Percentiles rank a stretch among this genome's conserved stretches.
These are phyloP conservation scores for Oenanthe oenanthe DNA, from an alignment of 2,113 vertebrate species.

Conservation along the genomic window DNA sequence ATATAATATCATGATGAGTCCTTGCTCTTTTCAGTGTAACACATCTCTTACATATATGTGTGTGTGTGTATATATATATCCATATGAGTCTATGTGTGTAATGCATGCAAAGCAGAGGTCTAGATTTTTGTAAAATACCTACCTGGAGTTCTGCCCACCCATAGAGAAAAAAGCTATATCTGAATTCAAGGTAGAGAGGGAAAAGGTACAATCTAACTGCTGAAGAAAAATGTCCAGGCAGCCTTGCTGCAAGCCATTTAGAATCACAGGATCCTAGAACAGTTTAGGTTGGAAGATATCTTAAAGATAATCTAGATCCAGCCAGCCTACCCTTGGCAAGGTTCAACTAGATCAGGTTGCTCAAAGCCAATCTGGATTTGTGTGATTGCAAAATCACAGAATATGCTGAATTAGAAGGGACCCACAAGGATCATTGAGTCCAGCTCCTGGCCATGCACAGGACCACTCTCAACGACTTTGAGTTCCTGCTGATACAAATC, in stretches of 20 bases:
- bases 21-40: not conserved
- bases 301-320: not conserved
- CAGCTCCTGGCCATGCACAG: not conserved
- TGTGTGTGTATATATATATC: not conserved
- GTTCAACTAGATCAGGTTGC: not conserved
- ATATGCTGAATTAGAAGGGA: not conserved
- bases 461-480: not conserved
- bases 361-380: not conserved
- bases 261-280: not conserved
- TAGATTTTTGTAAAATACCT: not conserved
- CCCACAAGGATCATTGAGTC: rapidly evolving
- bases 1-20: not conserved
- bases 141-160: not conserved
- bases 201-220: rapidly evolving
- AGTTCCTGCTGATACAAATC: not conserved
- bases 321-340: not conserved
- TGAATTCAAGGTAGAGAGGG: not conserved
- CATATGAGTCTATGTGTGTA: not conserved
- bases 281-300: not conserved
- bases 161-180: not conserved
- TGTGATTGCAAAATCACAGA: not conserved
- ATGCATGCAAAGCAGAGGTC: not conserved
- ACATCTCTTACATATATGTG: not conserved
- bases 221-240: not conserved
- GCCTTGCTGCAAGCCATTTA: not conserved